These are phyloP conservation scores for Arctocebus calabarensis DNA, from an alignment of 2,797 vertebrate species.

Conservation along the genomic window DNA sequence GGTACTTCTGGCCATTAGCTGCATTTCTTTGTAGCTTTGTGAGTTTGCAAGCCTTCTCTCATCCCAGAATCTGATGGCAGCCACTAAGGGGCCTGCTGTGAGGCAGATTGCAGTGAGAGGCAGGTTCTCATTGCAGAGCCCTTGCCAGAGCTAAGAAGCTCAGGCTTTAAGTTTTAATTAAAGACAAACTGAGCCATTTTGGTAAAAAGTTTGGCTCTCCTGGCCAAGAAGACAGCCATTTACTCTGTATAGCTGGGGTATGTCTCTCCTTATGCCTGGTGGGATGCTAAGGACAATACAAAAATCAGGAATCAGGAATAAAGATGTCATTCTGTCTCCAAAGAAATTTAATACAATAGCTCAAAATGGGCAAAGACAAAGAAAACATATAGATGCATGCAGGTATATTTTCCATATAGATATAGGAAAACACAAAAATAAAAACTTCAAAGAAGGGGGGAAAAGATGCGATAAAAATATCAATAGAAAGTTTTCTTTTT, in stretches of 20 bases:
- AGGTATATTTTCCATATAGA: not conserved
- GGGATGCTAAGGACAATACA: constrained; percentile 18
- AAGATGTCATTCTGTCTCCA: not conserved
- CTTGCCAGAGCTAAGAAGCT: constrained; percentile 77
- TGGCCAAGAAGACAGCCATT: constrained; percentile 41
- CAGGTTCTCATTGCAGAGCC: constrained; percentile 76
- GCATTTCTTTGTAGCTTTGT: constrained; percentile 62
- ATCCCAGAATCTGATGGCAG: constrained; percentile 68
- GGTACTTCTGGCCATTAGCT: constrained; percentile 75
- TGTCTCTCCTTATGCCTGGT: constrained; percentile 18
- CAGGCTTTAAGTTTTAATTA: constrained; percentile 85
- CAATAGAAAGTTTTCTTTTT: not conserved
- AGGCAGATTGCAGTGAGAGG: constrained; percentile 77
- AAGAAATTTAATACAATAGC: not conserved
- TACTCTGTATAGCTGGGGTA: constrained; percentile 1
- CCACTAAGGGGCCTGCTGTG: constrained; percentile 72
- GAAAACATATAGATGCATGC: not conserved
- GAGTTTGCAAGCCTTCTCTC: constrained; percentile 48
- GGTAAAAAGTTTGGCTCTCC: not conserved
- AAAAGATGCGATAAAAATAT: not conserved
- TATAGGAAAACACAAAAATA: not conserved
- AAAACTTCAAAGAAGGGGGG: not conserved
- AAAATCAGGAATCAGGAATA: not conserved
- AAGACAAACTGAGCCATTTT: constrained; percentile 80
- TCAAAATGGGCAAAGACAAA: not conserved